Evolutionary conservation across 1,140 invertebrate species (phyloP), one percentile per base, ranked within the genome.

Genomic region (Macrobrachium nipponense): DNA sequence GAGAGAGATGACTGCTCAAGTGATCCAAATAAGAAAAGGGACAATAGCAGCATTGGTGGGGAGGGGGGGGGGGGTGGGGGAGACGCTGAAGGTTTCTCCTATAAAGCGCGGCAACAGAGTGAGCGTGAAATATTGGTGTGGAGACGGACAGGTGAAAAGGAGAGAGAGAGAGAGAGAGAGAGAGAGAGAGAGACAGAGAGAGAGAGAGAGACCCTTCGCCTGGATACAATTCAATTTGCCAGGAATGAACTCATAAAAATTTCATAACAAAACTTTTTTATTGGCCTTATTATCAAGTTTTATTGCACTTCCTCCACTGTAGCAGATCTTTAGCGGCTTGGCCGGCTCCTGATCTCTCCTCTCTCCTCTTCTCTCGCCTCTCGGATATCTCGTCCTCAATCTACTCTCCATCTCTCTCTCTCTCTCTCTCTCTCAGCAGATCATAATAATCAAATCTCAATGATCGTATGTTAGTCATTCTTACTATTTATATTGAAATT

Each of bases 211-310:
- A 76, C 2, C 2, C 43, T 51, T 51, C 51, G 8, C 51, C 51
- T 51, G 51, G 27, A 79, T 58, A 36, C 8, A 43, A 62, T 36
- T 60, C 58, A 62, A 78, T 60, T 61, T 60, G 60, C n/a, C 36
- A 62, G 27, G 76, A 62, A 27, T 61, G 76, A 78, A 36, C 58
- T 60, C 20, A 36, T 61, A 62, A 78, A 62, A 78, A 62, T 61
- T 61, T 27, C 36, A 73, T 73, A 73, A 43, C 27, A 73, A 73
- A 73, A 36, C 60, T 73, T 73, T 73, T 73, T n/a, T 73, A 51
- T 73, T 73, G n/a, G 72, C 51, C 36, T 51, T 27, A 73, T 44
- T 73, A 73, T 15, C 36, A 73, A 44, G 36, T 73, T 51, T 43
- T 44, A 73, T 51, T 51, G 36, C 36, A 17, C 15, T 17, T 43